Evolutionary conservation across 2,797 vertebrate genomes (phyloP).

Genomic region (Cyprinella venusta): DNA sequence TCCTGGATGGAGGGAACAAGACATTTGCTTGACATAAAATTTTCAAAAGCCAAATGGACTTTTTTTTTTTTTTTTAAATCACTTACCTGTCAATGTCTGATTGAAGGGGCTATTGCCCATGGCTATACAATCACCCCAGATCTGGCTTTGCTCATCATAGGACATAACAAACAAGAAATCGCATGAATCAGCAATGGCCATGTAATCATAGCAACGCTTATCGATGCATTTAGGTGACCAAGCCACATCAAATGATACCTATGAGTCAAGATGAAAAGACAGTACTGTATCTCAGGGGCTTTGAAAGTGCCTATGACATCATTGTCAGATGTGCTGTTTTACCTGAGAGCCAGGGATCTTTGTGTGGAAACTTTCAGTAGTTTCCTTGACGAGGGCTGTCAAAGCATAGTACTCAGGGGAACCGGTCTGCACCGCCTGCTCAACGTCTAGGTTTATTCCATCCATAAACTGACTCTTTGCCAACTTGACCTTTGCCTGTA

Average conservation of each 20-base stretch:
- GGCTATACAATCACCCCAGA: conserved; percentile 87
- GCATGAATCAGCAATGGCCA: conserved; percentile 86
- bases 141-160: conserved; percentile 93
- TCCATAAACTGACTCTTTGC: conserved; percentile 93
- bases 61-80: background rate
- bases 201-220: conserved; percentile 91
- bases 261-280: conserved; percentile 19
- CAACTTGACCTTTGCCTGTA: conserved; percentile 82
- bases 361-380: conserved; percentile 86
- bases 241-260: conserved; percentile 96
- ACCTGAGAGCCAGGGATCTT: conserved; percentile 96
- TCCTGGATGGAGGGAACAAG: no score
- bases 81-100: conserved; percentile 87
- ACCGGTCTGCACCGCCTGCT: conserved; percentile 81
- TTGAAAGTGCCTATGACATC: background rate
- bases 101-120: conserved; percentile 89
- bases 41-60: background rate
- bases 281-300: background rate
- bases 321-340: conserved; percentile 41
- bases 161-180: conserved; percentile 98
- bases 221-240: conserved; percentile 92
- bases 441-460: conserved; percentile 95
- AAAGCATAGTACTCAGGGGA: conserved; percentile 87
- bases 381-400: conserved; percentile 90
- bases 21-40: background rate